A percentile compares a stretch with the other conserved stretches of the same genome.
Evolutionary conservation across 2,113 vertebrate species (phyloP).

Genomic region (Malurus elegans): DNA sequence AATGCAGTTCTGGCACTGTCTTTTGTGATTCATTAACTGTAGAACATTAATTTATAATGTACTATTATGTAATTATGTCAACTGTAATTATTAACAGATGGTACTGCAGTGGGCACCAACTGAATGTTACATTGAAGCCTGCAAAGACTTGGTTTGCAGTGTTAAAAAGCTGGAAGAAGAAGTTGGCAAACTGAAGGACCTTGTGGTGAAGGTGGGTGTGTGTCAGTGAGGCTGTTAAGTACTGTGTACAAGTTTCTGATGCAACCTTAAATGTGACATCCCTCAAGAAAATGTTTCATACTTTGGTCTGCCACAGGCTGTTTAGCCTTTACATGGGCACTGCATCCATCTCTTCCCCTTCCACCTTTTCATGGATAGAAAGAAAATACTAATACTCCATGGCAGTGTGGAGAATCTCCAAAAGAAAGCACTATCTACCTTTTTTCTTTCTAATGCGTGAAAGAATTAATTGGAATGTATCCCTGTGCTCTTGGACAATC

Average conservation of each 20-base stretch:
- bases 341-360: neutral
- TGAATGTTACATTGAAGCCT: conserved; percentile 73
- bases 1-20: neutral
- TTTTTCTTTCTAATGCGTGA: neutral
- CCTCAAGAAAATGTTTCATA: neutral
- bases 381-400: neutral
- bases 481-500: neutral
- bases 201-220: conserved; percentile 80
- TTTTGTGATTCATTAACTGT: neutral
- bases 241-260: neutral
- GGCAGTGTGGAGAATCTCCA: neutral
- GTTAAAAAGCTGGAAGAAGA: conserved; percentile 82
- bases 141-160: conserved; percentile 78
- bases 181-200: conserved; percentile 78
- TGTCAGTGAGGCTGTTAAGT: neutral
- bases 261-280: neutral
- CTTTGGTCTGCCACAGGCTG: neutral
- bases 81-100: conserved; percentile 77
- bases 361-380: neutral
- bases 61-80: neutral
- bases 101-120: conserved; percentile 82
- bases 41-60: neutral
- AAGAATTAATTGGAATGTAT: neutral
- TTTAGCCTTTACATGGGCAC: neutral
- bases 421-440: neutral